Percentiles rank a stretch among this genome's conserved stretches.
Conservation (phyloP, 2,888 invertebrate genomes). For the Nebria brevicollis region DNA sequence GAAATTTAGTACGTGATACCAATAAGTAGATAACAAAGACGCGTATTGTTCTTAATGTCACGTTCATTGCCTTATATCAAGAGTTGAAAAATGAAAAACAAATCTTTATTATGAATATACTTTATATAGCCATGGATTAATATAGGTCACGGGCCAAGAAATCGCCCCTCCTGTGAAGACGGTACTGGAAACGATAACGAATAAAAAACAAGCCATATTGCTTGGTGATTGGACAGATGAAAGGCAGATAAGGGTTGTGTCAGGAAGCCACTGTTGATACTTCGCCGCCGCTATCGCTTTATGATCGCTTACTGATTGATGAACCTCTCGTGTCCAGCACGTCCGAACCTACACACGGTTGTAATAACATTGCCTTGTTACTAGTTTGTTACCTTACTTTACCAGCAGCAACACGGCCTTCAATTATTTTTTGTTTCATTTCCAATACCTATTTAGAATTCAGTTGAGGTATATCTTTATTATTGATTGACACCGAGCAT, state of each 20-base stretch:
- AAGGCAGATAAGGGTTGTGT: conserved; percentile 11
- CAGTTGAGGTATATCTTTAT: neutral
- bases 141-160: neutral
- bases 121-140: neutral
- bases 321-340: neutral
- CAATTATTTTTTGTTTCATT: neutral
- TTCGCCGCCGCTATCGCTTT: neutral
- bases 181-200: neutral
- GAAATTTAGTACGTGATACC: too few species aligned
- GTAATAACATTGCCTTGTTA: neutral
- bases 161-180: neutral
- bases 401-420: neutral
- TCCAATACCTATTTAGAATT: neutral
- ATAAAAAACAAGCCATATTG: neutral
- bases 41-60: too few species aligned
- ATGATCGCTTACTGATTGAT: conserved; percentile 14
- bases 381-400: neutral
- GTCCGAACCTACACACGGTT: conserved; percentile 10
- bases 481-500: neutral
- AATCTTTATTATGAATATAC: neutral
- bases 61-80: too few species aligned
- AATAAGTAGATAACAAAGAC: too few species aligned
- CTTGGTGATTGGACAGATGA: conserved; percentile 10
- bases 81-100: too few species aligned
- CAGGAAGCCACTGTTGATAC: conserved; percentile 17